Percentiles rank a stretch among this genome's conserved stretches.
Conservation (phyloP, 2,113 vertebrate genomes). For the Rhabdornis inornatus region DNA sequence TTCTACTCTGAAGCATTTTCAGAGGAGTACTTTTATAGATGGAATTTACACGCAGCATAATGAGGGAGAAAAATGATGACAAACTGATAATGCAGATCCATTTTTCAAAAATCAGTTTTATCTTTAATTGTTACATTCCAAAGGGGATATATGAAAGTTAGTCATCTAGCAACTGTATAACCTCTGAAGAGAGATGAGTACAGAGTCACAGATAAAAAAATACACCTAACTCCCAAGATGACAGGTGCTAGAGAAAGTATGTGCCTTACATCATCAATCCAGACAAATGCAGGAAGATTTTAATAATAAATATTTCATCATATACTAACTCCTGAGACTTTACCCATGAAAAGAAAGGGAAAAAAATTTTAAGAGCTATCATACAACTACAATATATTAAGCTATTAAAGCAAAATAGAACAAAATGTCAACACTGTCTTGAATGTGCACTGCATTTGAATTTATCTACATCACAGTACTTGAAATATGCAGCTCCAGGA, state of each 20-base stretch:
- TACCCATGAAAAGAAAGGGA: slow-evolving; percentile 49
- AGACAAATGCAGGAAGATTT: slow-evolving; percentile 45
- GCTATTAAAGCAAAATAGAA: slow-evolving; percentile 59
- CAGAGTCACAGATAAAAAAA: slow-evolving; percentile 52
- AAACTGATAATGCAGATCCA: not conserved
- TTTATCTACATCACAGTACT: slow-evolving; percentile 67
- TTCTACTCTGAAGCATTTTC: not conserved
- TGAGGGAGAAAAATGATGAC: slow-evolving; percentile 5
- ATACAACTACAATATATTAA: slow-evolving; percentile 61
- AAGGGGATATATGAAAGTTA: slow-evolving; percentile 65
- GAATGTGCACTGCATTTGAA: slow-evolving; percentile 56
- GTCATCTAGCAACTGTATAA: slow-evolving; percentile 56
- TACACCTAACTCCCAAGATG: slow-evolving; percentile 44
- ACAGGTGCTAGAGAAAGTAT: slow-evolving; percentile 53
- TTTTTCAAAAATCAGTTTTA: slow-evolving; percentile 68
- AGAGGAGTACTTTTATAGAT: not conserved
- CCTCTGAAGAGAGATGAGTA: slow-evolving; percentile 44
- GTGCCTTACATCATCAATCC: slow-evolving; percentile 56
- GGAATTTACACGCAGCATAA: not conserved
- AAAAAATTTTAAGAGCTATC: slow-evolving; percentile 39
- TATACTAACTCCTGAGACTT: slow-evolving; percentile 68
- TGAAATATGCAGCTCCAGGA: slow-evolving; percentile 48
- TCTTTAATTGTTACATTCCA: slow-evolving; percentile 75
- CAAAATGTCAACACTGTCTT: slow-evolving; percentile 46
- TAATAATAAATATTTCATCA: slow-evolving; percentile 68